Percentiles rank a stretch among this genome's conserved stretches.
phyloP scores from a whole-genome alignment of 2,113 vertebrate genomes.

The Typhlomys cinereus region DNA sequence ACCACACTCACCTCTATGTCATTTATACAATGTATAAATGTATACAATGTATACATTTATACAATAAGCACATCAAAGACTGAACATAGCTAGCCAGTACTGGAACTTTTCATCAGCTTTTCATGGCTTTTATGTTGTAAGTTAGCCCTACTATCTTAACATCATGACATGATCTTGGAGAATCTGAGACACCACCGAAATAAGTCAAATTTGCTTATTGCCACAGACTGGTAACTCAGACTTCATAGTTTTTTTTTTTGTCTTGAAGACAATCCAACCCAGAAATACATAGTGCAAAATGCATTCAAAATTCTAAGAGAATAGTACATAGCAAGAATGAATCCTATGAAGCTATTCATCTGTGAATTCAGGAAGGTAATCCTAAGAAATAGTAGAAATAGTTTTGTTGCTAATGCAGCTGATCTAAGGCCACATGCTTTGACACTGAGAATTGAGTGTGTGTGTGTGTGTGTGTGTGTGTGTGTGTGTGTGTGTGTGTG shows the following conservation, averaged over 20 bases:
- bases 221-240: not conserved
- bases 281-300: not conserved
- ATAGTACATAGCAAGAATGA: constrained; percentile 12
- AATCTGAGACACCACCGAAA: not conserved
- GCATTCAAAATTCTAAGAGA: not conserved
- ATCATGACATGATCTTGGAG: not conserved
- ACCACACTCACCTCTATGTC: not conserved
- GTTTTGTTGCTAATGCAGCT: not conserved
- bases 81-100: not conserved
- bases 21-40: not conserved
- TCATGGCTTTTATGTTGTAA: not conserved
- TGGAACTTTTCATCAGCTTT: not conserved
- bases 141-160: not conserved
- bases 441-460: not conserved
- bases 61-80: not conserved
- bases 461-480: not conserved
- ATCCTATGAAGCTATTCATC: not conserved
- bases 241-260: not conserved
- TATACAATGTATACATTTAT: not conserved
- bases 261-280: not conserved
- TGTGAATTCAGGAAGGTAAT: not conserved
- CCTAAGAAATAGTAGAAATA: not conserved
- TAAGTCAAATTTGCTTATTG: not conserved
- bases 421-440: not conserved
- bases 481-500: not conserved